Evolutionary conservation across 2,888 invertebrate genomes (phyloP).

Genomic region (Philereme transversata): DNA sequence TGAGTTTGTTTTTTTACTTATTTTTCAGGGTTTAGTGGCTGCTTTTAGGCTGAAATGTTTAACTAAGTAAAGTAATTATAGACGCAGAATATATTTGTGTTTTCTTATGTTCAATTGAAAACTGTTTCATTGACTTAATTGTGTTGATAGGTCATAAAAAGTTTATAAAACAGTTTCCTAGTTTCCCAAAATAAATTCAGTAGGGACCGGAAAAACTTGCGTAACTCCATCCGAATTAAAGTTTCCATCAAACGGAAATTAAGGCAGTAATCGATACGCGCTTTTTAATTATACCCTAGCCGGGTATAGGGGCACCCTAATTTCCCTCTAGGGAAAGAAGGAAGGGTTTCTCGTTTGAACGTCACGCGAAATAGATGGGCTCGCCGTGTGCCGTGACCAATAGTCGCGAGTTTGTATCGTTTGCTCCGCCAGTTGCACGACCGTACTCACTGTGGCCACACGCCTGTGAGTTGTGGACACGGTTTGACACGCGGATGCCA

Average conservation of each 20-base stretch:
- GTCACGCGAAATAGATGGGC: conserved; percentile 81
- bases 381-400: conserved; percentile 75
- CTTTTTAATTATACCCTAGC: conserved; percentile 69
- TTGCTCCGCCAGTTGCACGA: conserved; percentile 70
- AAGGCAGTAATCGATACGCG: conserved; percentile 54
- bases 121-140: not conserved
- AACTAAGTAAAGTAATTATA: conserved; percentile 5
- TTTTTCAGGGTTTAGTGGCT: conserved; percentile 17
- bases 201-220: conserved; percentile 27
- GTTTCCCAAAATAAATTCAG: not conserved
- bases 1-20: conserved; percentile 26
- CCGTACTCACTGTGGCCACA: conserved; percentile 77
- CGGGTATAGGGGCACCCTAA: conserved; percentile 57
- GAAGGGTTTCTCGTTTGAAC: conserved; percentile 77
- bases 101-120: not conserved
- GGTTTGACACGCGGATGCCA: conserved; percentile 59
- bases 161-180: not conserved
- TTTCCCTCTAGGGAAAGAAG: conserved; percentile 72
- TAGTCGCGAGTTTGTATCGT: conserved; percentile 72
- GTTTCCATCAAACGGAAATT: conserved; percentile 46
- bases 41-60: conserved; percentile 26
- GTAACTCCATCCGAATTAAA: conserved; percentile 31
- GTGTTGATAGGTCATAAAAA: not conserved
- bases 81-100: no score
- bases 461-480: conserved; percentile 69